Evolutionary conservation across 2,113 vertebrate species (phyloP), one percentile per base, ranked within the genome.

Genomic region (Megalops atlanticus): DNA sequence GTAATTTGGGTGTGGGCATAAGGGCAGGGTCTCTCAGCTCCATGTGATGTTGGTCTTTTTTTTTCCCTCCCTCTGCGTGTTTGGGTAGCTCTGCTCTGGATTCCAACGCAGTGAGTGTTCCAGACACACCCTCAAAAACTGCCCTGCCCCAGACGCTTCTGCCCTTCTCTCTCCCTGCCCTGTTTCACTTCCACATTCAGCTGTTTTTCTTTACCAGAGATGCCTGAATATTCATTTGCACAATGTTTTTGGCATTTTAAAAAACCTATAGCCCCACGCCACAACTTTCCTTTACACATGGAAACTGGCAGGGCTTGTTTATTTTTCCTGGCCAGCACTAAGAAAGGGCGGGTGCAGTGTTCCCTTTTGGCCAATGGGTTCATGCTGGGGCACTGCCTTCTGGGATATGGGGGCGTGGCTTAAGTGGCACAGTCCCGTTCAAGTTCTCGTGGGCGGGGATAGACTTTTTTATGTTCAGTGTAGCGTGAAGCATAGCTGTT

Each of bases 31-130:
- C 43, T 76, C 47, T 82, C 24, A 54, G 45, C 76, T 72, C 31
- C 49, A 75, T 84, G 72, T 16, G 69, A 77, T 78, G 83, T 41
- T 11, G 24, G 73, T 39, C 43, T 58, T 80, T 49, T 77, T 78
- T 36, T 70, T 41, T 49, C 43, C 49, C 58, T 74, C 27, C 18
- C 76, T 52, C 54, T 80, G 41, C 36, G 24, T 79, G 64, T 80
- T 49, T 86, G 74, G 78, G 82, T 68, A 74, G 77, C 84, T 88
- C 75, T 82, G 85, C 64, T 58, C 81, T n/a, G 87, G 89, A 94
- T 94, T 94, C 94, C 92, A 89, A 35, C 91, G 92, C 78, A 86
- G 83, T 94, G 92, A 94, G 77, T 92, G 68, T 88, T 36, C 41
- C 73, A 68, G 92, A 81, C 92, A 91, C 93, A 85, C 92, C 93